Evolutionary conservation across 2,797 vertebrate genomes (phyloP), one percentile per base, ranked within the genome.

Genomic region (Melopsittacus undulatus): DNA sequence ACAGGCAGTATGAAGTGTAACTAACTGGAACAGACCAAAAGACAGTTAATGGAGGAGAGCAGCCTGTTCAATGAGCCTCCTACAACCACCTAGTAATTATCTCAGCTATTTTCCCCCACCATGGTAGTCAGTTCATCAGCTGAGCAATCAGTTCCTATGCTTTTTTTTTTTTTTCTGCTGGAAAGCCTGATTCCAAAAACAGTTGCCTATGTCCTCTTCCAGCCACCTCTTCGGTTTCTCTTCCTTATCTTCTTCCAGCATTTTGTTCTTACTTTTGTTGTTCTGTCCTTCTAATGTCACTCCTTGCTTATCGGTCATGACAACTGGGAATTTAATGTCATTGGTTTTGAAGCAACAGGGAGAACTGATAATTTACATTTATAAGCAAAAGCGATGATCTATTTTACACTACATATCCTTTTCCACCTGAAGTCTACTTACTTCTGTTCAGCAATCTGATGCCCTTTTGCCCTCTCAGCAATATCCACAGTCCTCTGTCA

Each of bases 41-140:
- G 40, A 57, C 19, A 70, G 16, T 3, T 13, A 66, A 24, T 23
- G 36, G 62, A 21, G 4, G 2, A 45, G 11, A 72, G 34, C 9
- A 56, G 5, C 11, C 30, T 34, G 9, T 46, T 49, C 29, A 38
- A 7, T 20, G 18, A 0, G 0, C 19, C 16, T 89, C 59, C 51
- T 56, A 34, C 36, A 67, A 32, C 13, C 0, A 0, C 4, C 2
- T 5, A 40, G 56, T 32, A 30, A 42, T 69, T 64, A 51, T 8
- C 34, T 90, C 46, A 87, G 22, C 10, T 76, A 10, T 67, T 27
- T 92, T 51, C 21, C 46, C 49, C 43, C 66, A 40, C 78, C 11
- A 2, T 21, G 8, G 42, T 54, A 73, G 21, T n/a, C 48, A 66
- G 32, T 40, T 92, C 21, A 52, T 81, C 42, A 66, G 24, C 38